Percentiles rank a stretch among this genome's conserved stretches.
phyloP scores from a whole-genome alignment of 2,113 vertebrate genomes.

The Eublepharis macularius region DNA sequence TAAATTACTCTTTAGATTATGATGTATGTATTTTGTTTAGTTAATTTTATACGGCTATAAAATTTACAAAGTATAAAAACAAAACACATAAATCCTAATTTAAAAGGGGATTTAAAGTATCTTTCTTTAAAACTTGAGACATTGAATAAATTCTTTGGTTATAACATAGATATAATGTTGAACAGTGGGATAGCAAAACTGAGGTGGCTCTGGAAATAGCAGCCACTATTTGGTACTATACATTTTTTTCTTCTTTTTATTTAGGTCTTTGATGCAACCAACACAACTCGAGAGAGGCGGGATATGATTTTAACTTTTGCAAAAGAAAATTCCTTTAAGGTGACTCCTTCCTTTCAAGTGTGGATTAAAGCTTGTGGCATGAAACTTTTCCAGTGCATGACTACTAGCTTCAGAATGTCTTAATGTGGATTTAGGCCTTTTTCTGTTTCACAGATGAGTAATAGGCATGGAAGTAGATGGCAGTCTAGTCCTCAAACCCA shows the following conservation, averaged over 20 bases:
- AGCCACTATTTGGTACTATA: accelerated
- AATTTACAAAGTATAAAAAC: too few relatives aligned
- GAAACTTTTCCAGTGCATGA: accelerated
- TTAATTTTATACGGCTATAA: too few relatives aligned
- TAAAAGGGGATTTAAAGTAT: too few relatives aligned
- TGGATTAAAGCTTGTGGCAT: accelerated
- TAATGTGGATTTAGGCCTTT: not conserved
- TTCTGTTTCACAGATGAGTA: not conserved
- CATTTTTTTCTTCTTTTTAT: not conserved
- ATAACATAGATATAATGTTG: too few relatives aligned
- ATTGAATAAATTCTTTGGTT: too few relatives aligned
- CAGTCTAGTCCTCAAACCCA: too few relatives aligned
- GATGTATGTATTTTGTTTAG: too few relatives aligned
- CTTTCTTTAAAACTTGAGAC: too few relatives aligned
- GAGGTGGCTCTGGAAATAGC: not conserved
- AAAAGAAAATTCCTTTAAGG: conserved; percentile 91
- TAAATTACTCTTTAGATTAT: too few relatives aligned
- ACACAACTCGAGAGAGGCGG: conserved; percentile 94
- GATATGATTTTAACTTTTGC: conserved; percentile 92
- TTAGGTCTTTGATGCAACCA: conserved; percentile 98
- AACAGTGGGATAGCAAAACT: too few relatives aligned
- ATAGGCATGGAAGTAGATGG: too few relatives aligned
- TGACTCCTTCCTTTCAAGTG: conserved; percentile 30
- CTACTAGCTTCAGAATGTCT: not conserved
- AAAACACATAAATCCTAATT: too few relatives aligned